Percentiles rank a stretch among this genome's conserved stretches.
Conservation (phyloP, 2,888 invertebrate genomes). For the Geophilus truncorum region DNA sequence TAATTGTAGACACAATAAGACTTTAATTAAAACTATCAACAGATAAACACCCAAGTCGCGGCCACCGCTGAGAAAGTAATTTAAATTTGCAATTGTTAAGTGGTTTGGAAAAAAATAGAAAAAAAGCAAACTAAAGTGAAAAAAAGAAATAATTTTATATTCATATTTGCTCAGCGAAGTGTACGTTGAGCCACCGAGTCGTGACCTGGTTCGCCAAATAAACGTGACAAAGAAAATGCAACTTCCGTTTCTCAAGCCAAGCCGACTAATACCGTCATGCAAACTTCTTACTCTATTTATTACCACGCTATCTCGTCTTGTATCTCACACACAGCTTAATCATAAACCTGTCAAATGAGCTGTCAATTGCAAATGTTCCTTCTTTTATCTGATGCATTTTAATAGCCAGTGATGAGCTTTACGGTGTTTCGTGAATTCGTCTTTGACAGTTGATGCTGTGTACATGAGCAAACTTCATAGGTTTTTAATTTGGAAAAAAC, state of each 20-base stretch:
- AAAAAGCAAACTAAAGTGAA: background rate
- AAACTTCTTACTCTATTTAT: background rate
- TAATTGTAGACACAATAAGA: background rate
- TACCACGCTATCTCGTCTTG: background rate
- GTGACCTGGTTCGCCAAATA: background rate
- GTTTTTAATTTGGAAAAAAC: too few relatives aligned
- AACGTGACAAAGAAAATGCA: background rate
- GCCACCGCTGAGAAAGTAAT: conserved; percentile 4
- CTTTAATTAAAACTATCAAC: background rate
- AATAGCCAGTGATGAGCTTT: background rate
- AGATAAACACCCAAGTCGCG: background rate
- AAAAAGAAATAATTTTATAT: background rate
- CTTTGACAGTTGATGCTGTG: too few relatives aligned
- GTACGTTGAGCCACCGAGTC: background rate
- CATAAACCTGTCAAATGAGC: background rate
- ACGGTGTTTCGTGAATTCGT: too few relatives aligned
- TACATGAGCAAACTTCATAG: too few relatives aligned
- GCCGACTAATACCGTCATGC: background rate
- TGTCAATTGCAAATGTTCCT: background rate
- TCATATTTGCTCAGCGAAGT: background rate
- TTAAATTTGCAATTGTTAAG: background rate
- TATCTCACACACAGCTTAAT: background rate
- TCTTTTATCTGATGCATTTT: background rate
- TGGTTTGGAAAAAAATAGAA: background rate
- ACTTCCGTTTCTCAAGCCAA: background rate